Conservation (phyloP, 2,888 invertebrate genomes). For the Chalcosyrphus nemorum region DNA sequence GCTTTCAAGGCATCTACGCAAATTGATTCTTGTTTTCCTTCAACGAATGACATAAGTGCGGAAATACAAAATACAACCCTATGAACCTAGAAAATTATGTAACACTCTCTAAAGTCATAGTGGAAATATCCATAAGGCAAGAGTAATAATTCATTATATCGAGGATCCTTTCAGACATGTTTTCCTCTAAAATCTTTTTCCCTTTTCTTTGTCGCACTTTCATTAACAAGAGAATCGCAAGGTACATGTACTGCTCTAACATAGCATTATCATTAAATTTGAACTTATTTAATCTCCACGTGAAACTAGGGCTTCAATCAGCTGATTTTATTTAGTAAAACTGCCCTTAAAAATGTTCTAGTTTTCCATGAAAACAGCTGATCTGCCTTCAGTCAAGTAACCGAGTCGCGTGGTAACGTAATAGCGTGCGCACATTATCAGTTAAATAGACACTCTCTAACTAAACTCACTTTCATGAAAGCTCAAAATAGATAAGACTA, state of each 20-base stretch:
- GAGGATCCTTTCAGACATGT: neutral
- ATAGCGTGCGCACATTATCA: slow-evolving; percentile 2
- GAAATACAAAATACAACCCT: neutral
- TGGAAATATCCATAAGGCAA: no score
- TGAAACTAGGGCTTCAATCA: no score
- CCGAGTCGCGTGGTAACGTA: neutral
- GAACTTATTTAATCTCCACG: no score
- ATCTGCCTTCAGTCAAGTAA: neutral
- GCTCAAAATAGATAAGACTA: neutral
- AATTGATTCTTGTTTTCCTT: neutral
- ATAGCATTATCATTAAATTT: no score
- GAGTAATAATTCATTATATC: no score
- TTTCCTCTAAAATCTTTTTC: neutral
- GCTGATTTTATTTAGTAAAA: no score
- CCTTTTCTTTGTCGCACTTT: neutral
- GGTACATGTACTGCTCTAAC: no score
- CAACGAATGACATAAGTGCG: neutral
- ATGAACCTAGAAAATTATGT: neutral
- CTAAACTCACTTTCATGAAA: neutral
- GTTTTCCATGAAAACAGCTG: neutral
- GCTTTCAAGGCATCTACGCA: neutral
- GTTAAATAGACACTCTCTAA: neutral
- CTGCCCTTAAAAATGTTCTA: neutral
- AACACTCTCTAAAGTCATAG: neutral
- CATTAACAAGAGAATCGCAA: no score